Evolutionary conservation across 1,140 invertebrate species (phyloP), one percentile per base, ranked within the genome.

Genomic region (Trichonephila clavipes): DNA sequence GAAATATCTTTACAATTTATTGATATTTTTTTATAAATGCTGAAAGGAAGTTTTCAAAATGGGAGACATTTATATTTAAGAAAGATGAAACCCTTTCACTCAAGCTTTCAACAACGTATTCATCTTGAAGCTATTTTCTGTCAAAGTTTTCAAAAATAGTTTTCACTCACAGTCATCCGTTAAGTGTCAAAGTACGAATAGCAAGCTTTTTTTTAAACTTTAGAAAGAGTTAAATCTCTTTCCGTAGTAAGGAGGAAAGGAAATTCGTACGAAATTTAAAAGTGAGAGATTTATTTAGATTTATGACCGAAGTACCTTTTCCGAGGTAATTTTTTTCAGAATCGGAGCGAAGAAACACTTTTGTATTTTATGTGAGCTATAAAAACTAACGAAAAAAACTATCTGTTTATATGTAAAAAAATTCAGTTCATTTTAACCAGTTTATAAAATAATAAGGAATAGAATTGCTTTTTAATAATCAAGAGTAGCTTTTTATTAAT

Each of bases 31-130:
- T n/a, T 69, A 69, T 12, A 24, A 24, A 24, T 24, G 10, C n/a
- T 21, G 3, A 3, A 24, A 12, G 66, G 24, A 69, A 69, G n/a
- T 69, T n/a, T 28, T 24, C 66, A 69, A 14, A 10, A 14, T 69
- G n/a, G n/a, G n/a, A 69, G 66, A 69, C 24, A 69, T 69, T 69
- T 69, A 69, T 69, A 69, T 51, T 69, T 69, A 69, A 69, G n/a
- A 69, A 69, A 69, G 24, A 69, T 69, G 66, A 24, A 10, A 21
- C 10, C n/a, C 66, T 69, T 69, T 69, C 66, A 69, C 66, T 69
- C 66, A 69, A 69, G 24, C 66, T 69, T 28, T 28, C n/a, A 69
- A 24, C 24, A 69, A 14, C 24, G 66, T 24, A 69, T 69, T 69
- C 66, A 24, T 69, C 66, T 28, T 69, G n/a, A 69, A 69, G n/a